A percentile compares a stretch with the other conserved stretches of the same genome.
phyloP scores from a whole-genome alignment of 2,797 vertebrate species.

The Hylomyscus alleni region DNA sequence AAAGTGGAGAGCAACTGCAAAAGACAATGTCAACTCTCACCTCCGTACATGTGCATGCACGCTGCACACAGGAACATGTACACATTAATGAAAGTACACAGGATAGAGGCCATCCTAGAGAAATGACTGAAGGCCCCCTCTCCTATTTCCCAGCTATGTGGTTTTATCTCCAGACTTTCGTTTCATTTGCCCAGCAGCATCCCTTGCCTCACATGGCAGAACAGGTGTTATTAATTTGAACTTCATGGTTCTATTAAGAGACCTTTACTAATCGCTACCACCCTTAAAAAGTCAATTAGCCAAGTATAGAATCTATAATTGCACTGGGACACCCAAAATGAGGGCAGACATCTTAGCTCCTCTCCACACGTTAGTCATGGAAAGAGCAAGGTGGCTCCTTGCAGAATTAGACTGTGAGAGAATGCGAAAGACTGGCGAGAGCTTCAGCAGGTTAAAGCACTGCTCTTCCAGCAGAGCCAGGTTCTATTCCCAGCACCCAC shows the following conservation, averaged over 20 bases:
- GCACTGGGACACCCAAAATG: conserved; percentile 22
- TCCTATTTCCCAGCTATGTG: not conserved
- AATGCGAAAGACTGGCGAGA: not conserved
- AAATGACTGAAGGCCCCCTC: not conserved
- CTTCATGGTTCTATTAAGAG: not conserved
- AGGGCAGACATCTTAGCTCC: conserved; percentile 12
- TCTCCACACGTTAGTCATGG: not conserved
- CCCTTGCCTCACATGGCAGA: not conserved
- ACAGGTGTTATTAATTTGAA: conserved; percentile 16
- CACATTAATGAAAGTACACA: not conserved
- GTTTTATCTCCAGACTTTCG: not conserved
- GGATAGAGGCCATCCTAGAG: not conserved
- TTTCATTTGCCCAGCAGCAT: conserved; percentile 30
- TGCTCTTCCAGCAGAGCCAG: not conserved
- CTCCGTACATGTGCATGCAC: not conserved
- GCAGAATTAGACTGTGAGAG: conserved; percentile 45
- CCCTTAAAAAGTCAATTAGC: not conserved
- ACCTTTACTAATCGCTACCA: not conserved
- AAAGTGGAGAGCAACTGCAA: not conserved
- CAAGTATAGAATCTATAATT: conserved; percentile 32
- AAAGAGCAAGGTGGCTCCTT: conserved; percentile 23
- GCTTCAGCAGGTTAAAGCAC: too few species aligned
- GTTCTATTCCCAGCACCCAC: not conserved
- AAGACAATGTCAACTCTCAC: not conserved
- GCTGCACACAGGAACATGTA: not conserved